Base-by-base conservation (phyloP, 2,113 vertebrate genomes). In the Semnopithecus entellus region DNA sequence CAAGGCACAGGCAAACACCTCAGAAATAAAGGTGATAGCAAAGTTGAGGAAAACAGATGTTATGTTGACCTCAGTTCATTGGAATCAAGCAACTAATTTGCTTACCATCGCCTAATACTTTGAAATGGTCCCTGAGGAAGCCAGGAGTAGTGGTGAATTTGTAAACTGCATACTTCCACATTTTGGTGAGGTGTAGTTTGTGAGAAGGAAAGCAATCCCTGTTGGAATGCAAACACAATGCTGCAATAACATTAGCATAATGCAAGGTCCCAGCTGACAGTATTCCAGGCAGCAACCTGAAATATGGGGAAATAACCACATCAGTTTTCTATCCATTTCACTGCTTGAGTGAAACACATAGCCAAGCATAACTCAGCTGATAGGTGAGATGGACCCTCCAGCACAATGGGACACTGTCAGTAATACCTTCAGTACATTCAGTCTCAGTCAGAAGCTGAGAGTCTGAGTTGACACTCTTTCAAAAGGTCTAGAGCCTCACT, bases 21-120 rank as follows among this genome's bases (percentile, higher is more conserved):
- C 23, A 90, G 72, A 96, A 92, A 85, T 23, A 79, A 96, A 92
- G 66, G 94, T 88, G 85, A 85, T 82, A 94, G 72, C 16, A 82
- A 96, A 96, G 95, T 92, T 95, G 70, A 96, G 50, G 52, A 68
- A 97, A 97, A 92, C 95, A 98, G 94, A 88, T 97, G 96, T 86
- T 91, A 45, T 72, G 16, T 35, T 89, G 92, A 97, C 91, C 88
- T 93, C 50, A 43, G 52, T 79, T 97, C 96, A 83, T 70, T 2
- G 5, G 75, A 97, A 97, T 96, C 84, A 96, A 95, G 83, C 86
- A 93, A 66, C 88, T 97, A 94, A 94, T 93, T 95, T 96, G 91
- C 80, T 97, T 88, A 94, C 83, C 43, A 7, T 66, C 68, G 17
- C 95, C 85, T 55, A 90, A 27, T 78, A 40, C 50, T 97, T 94